These are phyloP conservation scores for Pelobates cultripes DNA, from an alignment of 2,797 vertebrate genomes.

Conservation along the genomic window DNA sequence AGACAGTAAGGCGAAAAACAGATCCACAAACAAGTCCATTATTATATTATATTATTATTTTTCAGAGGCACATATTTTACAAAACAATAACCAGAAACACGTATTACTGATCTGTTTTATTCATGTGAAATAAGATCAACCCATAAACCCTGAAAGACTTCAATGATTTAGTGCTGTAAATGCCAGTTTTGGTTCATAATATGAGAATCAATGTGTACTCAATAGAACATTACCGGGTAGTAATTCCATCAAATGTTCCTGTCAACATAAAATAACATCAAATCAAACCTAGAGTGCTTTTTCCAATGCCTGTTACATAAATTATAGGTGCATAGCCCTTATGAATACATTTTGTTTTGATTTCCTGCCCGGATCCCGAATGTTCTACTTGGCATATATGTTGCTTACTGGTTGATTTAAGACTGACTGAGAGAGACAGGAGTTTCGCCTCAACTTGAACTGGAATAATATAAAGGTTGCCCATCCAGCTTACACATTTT, in stretches of 20 bases:
- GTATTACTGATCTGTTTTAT: conserved; percentile 9
- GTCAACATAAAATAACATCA: conserved; percentile 1
- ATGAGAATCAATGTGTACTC: conserved; percentile 19
- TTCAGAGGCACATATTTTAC: conserved; percentile 5
- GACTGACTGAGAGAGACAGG: too few relatives aligned
- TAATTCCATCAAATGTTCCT: conserved; percentile 33
- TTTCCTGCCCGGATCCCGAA: not conserved
- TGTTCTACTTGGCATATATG: not conserved
- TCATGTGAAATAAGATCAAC: conserved; percentile 19
- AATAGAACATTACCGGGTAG: conserved; percentile 26
- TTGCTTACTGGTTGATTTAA: not conserved
- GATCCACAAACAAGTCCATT: too few relatives aligned
- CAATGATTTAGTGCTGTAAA: conserved; percentile 18
- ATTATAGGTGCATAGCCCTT: not conserved
- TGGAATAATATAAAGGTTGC: too few relatives aligned
- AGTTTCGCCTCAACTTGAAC: too few relatives aligned
- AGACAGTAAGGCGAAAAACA: too few relatives aligned
- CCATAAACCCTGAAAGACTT: not conserved
- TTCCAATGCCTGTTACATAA: not conserved
- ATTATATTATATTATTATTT: not conserved
- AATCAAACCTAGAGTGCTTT: conserved; percentile 5
- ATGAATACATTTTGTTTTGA: not conserved
- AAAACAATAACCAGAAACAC: conserved; percentile 5
- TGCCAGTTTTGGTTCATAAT: conserved; percentile 2
- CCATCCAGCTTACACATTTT: too few relatives aligned